Base-by-base conservation (phyloP, 2,888 invertebrate genomes). In the Zootermopsis nevadensis region DNA sequence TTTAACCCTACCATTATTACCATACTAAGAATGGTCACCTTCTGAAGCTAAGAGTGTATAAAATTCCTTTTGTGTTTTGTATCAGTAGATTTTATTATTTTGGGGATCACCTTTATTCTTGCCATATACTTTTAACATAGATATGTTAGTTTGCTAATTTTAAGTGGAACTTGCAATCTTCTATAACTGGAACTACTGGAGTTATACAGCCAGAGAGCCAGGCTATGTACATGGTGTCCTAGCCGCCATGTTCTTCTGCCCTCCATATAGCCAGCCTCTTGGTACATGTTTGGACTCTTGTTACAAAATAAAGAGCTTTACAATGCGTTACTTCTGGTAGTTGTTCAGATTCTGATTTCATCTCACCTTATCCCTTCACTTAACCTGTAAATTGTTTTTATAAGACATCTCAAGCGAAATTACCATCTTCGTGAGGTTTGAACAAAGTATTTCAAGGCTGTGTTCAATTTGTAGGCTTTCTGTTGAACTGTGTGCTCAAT, bases 261-360 rank as follows among this genome's bases (percentile, higher is more conserved):
- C 77, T 77, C 82, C 55, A 72, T 33, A 72, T 72, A 72, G 72
- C 72, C 79, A 84, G 80, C 79, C 82, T 81, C 84, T 84, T 82
- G 82, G 81, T 85, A 77, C 82, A 84, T 85, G 83, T 85, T 85
- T 84, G 83, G 82, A 84, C 81, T 85, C 85, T 85, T 85, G 85
- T 85, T 85, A 83, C 81, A 85, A 83, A 84, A 83, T 83, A 85
- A 84, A 85, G 83, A 83, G 84, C 85, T 85, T 85, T 85, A 84
- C 84, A 84, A 82, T 83, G 82, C 83, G 85, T 85, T 85, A 84
- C 72, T 33, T 48, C 48, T 76, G 27, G n/a, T 19, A 12, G 30
- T 76, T 24, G n/a, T 60, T 60, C 60, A 4, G 1, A n/a, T 1
- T 60, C 60, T 60, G n/a, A 60, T 60, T 27, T 6, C 4, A 60